A percentile compares a stretch with the other conserved stretches of the same genome.
Evolutionary conservation across 53 echinoderm and acorn worm species (phyloP).

Genomic region (Luidia sarsii): DNA sequence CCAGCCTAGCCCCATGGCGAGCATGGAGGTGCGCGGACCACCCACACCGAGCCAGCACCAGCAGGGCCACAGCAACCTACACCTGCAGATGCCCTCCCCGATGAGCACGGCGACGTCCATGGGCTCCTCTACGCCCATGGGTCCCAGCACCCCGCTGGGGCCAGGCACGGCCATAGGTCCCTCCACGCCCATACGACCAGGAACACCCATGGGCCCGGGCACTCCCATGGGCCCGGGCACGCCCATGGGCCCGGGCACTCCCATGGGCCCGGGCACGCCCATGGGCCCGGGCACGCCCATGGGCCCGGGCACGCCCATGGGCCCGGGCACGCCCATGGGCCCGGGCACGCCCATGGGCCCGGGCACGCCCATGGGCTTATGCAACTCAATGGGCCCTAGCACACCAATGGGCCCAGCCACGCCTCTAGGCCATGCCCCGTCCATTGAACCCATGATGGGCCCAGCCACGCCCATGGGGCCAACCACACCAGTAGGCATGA

Average conservation of each 20-base stretch:
- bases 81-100: constrained; percentile 48
- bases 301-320: background rate
- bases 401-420: background rate
- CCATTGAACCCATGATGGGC: background rate
- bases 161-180: constrained; percentile 55
- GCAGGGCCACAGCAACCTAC: constrained; percentile 22
- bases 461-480: constrained; percentile 25
- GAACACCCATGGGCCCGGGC: constrained; percentile 27
- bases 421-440: background rate
- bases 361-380: background rate
- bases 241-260: constrained; percentile 16
- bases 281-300: constrained; percentile 28
- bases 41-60: constrained; percentile 36
- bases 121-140: constrained; percentile 50
- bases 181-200: constrained; percentile 35
- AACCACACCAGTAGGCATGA: constrained; percentile 19
- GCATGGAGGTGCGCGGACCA: constrained; percentile 34
- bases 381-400: background rate
- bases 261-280: constrained; percentile 11
- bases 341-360: constrained; percentile 1
- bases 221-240: constrained; percentile 26
- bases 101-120: constrained; percentile 53
- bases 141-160: constrained; percentile 49
- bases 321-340: background rate
- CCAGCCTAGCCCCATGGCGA: constrained; percentile 26